These are phyloP conservation scores for Paguma larvata DNA, from an alignment of 2,797 vertebrate genomes.

Conservation along the genomic window DNA sequence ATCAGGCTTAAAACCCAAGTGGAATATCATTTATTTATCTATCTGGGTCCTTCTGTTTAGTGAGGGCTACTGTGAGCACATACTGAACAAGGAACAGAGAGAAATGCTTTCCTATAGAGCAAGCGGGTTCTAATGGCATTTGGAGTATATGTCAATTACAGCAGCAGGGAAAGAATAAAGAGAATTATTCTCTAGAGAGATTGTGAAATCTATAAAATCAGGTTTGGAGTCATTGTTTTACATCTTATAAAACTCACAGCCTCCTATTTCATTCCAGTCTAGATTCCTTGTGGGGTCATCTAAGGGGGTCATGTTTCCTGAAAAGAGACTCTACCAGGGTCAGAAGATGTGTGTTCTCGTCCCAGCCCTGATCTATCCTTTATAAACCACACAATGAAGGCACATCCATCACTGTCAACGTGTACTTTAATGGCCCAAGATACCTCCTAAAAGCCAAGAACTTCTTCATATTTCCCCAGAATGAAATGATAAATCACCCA, in stretches of 20 bases:
- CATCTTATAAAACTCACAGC: background rate
- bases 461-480: conserved; percentile 35
- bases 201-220: background rate
- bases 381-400: conserved; percentile 22
- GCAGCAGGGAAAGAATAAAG: conserved; percentile 4
- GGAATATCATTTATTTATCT: conserved; percentile 47
- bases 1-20: background rate
- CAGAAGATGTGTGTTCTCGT: background rate
- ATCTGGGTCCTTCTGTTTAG: conserved; percentile 11
- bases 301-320: background rate
- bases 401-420: conserved; percentile 9
- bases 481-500: conserved; percentile 67
- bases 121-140: background rate
- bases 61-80: background rate
- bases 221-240: conserved; percentile 1
- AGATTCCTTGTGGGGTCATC: background rate
- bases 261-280: background rate
- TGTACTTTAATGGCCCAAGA: background rate
- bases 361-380: background rate
- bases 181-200: conserved; percentile 29
- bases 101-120: background rate
- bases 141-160: background rate
- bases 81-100: background rate
- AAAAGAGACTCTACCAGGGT: background rate
- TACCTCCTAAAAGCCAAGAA: background rate